phyloP scores from a whole-genome alignment of 1,140 invertebrate species.

The Bombyx mori region ASM3026992v2 NC_085113.1:10888501-10889000 shows the following conservation, averaged over 20 bases:
- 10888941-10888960: conserved; percentile 15
- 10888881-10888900: conserved; percentile 9
- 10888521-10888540: too few relatives aligned
- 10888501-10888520: too few relatives aligned
- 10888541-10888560: too few relatives aligned
- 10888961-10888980: conserved; percentile 8
- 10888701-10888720: conserved; percentile 23
- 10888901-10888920: conserved; percentile 9
- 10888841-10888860: conserved; percentile 15
- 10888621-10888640: too few relatives aligned
- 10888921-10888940: conserved; percentile 14
- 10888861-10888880: conserved; percentile 11
- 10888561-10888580: too few relatives aligned
- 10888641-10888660: too few relatives aligned
- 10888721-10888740: conserved; percentile 27
- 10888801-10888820: conserved; percentile 1
- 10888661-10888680: too few relatives aligned
- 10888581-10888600: too few relatives aligned
- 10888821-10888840: conserved; percentile 12
- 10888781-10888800: conserved; percentile 2
- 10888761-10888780: conserved; percentile 30
- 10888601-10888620: too few relatives aligned
- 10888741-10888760: conserved; percentile 33
- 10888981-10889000: conserved; percentile 24
- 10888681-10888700: conserved; percentile 18